Evolutionary conservation across 2,113 vertebrate species (phyloP).

Genomic region (Muntiacus muntjak): DNA sequence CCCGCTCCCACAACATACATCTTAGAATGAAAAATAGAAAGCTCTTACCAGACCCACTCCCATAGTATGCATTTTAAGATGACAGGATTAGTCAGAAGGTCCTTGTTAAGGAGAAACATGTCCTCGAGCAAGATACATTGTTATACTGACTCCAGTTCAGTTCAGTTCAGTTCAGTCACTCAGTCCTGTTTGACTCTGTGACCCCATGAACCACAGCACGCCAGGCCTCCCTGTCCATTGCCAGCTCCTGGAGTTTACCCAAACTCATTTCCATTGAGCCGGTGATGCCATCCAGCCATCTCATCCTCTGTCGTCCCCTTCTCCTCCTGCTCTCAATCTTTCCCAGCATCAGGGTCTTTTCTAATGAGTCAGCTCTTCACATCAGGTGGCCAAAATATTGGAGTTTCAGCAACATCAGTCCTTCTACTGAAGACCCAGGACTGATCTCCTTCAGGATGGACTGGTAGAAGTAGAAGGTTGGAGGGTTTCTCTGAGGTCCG

Average conservation of each 20-base stretch:
- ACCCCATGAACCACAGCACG: not conserved
- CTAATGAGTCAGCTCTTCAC: accelerated
- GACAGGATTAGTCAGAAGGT: not conserved
- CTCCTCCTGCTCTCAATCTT: not conserved
- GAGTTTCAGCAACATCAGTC: not conserved
- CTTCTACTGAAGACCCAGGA: not conserved
- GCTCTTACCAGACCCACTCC: not conserved
- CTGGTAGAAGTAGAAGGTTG: not conserved
- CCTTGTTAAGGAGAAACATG: not conserved
- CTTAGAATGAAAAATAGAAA: not conserved
- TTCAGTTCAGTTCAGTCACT: not conserved
- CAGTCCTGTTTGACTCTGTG: accelerated
- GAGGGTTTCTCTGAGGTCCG: not conserved
- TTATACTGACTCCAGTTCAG: not conserved
- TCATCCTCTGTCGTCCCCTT: not conserved
- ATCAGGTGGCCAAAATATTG: not conserved
- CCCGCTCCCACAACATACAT: not conserved
- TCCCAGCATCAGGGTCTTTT: not conserved
- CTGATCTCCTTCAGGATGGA: not conserved
- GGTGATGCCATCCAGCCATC: not conserved
- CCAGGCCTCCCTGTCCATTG: not conserved
- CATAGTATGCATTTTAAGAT: not conserved
- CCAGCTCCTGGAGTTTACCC: not conserved
- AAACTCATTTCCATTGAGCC: not conserved
- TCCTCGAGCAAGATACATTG: not conserved